These are phyloP conservation scores for Alsophila aescularia DNA, from an alignment of 2,888 invertebrate genomes.

Conservation along the genomic window DNA sequence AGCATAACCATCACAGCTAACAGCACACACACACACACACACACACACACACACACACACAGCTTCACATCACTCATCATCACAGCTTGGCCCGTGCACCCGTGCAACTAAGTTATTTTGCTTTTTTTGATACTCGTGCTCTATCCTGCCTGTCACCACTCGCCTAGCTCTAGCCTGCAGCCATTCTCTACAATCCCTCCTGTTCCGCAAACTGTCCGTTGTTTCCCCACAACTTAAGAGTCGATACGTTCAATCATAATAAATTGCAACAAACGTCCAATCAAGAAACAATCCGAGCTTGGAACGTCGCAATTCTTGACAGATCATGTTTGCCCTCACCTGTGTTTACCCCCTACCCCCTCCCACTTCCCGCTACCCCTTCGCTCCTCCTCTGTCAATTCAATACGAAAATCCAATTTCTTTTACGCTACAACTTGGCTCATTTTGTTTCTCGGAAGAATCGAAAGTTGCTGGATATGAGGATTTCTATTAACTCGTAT, in stretches of 20 bases:
- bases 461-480: conserved; percentile 61
- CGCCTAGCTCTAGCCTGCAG: not conserved
- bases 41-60: too few relatives aligned
- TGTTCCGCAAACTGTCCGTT: not conserved
- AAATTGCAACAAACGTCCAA: conserved; percentile 43
- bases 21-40: too few relatives aligned
- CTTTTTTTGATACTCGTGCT: not conserved
- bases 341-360: conserved; percentile 53
- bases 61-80: too few relatives aligned
- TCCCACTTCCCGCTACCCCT: conserved; percentile 35
- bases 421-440: conserved; percentile 73
- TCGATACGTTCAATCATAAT: conserved; percentile 26
- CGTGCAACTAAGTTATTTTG: too few relatives aligned
- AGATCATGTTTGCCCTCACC: conserved; percentile 66
- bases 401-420: conserved; percentile 79
- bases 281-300: conserved; percentile 43
- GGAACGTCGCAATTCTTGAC: conserved; percentile 54
- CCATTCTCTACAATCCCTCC: not conserved
- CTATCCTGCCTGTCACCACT: not conserved
- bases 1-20: too few relatives aligned
- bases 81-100: too few relatives aligned
- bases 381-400: conserved; percentile 59
- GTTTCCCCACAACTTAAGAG: conserved; percentile 19
- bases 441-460: conserved; percentile 67
- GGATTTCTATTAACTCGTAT: conserved; percentile 63